Base-by-base conservation (phyloP, 2,797 vertebrate species). In the Stomatorhinus walkeri region DNA sequence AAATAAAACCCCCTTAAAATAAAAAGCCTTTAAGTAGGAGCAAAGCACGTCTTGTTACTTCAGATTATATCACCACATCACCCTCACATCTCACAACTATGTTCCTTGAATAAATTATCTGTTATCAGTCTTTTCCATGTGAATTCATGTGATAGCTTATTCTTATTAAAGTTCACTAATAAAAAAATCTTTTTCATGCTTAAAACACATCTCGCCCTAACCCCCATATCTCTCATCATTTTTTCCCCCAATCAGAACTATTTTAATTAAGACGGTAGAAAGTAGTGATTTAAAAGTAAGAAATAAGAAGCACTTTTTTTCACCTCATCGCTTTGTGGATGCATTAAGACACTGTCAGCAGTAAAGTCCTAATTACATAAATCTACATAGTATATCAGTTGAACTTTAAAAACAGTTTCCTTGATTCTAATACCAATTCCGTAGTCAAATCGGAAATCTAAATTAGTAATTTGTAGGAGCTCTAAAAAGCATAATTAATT, bases 121-220 rank as follows among this genome's bases (percentile, higher is more conserved):
- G 22, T 87, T 36, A 56, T 54, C 51, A 87, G 85, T 16, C 81
- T 28, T 87, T 87, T 87, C 32, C 52, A 28, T 85, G 48, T 85
- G 83, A 85, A 85, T 24, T 52, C 46, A 56, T 56, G 52, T 54
- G 85, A 84, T 48, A 87, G 49, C 85, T 54, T 22, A 86, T 86
- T 86, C 85, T 56, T 56, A 86, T 56, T 52, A 86, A 86, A 54
- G 49, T 56, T 86, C 24, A 79, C 72, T 43, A 79, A 79, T 79
- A 36, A 56, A 87, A 56, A 87, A 40, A 87, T 52, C 49, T 87
- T 52, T 86, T 86, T 86, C 24, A 86, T 86, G 52, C 85, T 87
- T 59, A 51, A 87, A 59, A 54, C 72, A 79, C 40, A 32, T 56
- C 36, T 86, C 32, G 32, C 52, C n/a, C 81, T 51, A 14, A n/a